Evolutionary conservation across 1,140 invertebrate species (phyloP).

Genomic region (Brachionus koreanus): DNA sequence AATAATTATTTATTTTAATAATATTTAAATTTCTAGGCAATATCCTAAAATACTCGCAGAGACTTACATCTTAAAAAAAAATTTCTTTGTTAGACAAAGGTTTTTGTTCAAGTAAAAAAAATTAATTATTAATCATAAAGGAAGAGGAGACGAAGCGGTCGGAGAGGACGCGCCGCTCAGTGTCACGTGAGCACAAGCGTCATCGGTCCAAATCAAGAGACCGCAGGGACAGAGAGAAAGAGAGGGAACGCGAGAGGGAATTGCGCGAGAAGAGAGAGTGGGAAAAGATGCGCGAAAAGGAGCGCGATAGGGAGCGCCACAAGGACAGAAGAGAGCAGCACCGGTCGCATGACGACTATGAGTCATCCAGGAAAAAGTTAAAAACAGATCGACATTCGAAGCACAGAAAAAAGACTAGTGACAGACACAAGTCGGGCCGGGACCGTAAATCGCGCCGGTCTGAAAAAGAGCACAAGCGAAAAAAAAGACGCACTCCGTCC

Average conservation of each 20-base stretch:
- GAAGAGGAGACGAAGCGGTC: background rate
- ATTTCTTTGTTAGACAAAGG: background rate
- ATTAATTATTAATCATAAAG: background rate
- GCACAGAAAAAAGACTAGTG: background rate
- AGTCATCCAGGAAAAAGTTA: background rate
- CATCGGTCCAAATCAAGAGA: background rate
- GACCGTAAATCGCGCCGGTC: background rate
- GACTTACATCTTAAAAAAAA: background rate
- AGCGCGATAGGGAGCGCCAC: background rate
- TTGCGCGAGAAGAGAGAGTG: background rate
- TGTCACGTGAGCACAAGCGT: background rate
- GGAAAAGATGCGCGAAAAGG: background rate
- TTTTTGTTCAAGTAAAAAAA: background rate
- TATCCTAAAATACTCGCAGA: background rate
- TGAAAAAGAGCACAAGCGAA: conserved; percentile 6
- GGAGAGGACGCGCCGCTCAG: background rate
- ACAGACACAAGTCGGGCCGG: background rate
- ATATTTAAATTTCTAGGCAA: background rate
- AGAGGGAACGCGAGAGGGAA: background rate
- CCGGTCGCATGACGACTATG: background rate
- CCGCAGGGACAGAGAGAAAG: background rate
- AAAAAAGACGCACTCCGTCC: background rate
- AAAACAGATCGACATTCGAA: background rate
- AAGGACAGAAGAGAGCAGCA: background rate
- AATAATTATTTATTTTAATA: background rate